Conservation (phyloP, 2,797 vertebrate species). For the Neoniphon sammara region DNA sequence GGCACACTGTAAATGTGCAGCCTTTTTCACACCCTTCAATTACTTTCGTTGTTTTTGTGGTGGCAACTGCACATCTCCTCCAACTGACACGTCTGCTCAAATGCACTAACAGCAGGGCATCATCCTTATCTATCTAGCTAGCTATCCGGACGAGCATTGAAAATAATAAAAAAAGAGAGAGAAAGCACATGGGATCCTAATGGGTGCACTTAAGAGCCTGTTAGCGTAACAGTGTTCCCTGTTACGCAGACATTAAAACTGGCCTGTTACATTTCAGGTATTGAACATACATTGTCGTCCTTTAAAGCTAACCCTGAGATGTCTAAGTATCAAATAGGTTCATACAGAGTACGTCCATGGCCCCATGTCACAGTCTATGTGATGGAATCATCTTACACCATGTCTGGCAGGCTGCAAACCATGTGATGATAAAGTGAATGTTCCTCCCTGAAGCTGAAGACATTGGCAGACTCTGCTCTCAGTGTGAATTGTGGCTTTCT, state of each 20-base stretch:
- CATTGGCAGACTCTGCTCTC: neutral
- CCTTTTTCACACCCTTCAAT: too few relatives aligned
- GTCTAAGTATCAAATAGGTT: slow-evolving; percentile 60
- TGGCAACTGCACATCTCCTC: too few relatives aligned
- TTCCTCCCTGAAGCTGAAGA: neutral
- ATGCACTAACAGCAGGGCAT: too few relatives aligned
- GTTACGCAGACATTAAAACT: slow-evolving; percentile 22
- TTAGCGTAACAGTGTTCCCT: too few relatives aligned
- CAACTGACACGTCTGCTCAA: too few relatives aligned
- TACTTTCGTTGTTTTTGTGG: too few relatives aligned
- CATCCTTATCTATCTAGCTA: too few relatives aligned
- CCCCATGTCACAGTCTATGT: slow-evolving; percentile 50
- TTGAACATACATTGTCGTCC: slow-evolving; percentile 1
- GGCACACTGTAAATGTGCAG: too few relatives aligned
- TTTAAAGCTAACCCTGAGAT: slow-evolving; percentile 56
- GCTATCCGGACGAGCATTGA: too few relatives aligned
- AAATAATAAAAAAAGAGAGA: too few relatives aligned
- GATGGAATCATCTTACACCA: slow-evolving; percentile 46
- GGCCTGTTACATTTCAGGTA: slow-evolving; percentile 41
- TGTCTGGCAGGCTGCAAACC: slow-evolving; percentile 16
- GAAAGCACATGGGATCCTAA: too few relatives aligned
- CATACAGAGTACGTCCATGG: slow-evolving; percentile 52
- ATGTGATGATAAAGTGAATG: slow-evolving; percentile 26
- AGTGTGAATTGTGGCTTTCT: neutral
- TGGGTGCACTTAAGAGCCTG: too few relatives aligned